A percentile compares a stretch with the other conserved stretches of the same genome.
phyloP scores from a whole-genome alignment of 2,113 vertebrate genomes.

The Pedetes capensis region DNA sequence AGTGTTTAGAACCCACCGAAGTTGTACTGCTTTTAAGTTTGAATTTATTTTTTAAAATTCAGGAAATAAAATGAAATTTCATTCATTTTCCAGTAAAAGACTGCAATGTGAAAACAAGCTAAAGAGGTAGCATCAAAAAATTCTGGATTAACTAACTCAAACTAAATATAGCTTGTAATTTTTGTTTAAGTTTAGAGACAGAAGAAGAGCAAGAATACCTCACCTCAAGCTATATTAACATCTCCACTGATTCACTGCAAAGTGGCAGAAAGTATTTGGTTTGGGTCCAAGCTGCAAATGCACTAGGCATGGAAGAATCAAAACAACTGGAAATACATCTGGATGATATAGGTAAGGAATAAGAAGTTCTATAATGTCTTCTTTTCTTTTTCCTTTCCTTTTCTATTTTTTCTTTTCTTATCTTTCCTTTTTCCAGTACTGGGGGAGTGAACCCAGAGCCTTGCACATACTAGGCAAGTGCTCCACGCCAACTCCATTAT shows the following conservation, averaged over 20 bases:
- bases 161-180: background rate
- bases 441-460: no score
- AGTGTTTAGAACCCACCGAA: background rate
- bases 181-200: conserved; percentile 65
- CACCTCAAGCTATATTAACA: conserved; percentile 43
- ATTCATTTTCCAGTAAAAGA: background rate
- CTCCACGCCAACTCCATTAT: no score
- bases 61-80: conserved; percentile 9
- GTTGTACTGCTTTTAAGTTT: background rate
- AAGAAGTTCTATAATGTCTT: background rate
- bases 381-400: background rate
- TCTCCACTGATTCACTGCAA: conserved; percentile 64
- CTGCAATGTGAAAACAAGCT: background rate
- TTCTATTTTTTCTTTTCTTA: no score
- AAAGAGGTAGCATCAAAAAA: background rate
- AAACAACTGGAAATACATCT: conserved; percentile 57
- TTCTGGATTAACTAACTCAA: background rate
- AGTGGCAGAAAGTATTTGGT: conserved; percentile 31
- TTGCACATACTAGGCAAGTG: no score
- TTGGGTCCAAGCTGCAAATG: conserved; percentile 80
- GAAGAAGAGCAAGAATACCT: conserved; percentile 67
- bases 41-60: background rate
- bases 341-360: conserved; percentile 78
- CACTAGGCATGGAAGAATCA: conserved; percentile 69
- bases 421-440: background rate